Base-by-base conservation (phyloP, 2,888 invertebrate genomes). In the Andricus quercusramuli region DNA sequence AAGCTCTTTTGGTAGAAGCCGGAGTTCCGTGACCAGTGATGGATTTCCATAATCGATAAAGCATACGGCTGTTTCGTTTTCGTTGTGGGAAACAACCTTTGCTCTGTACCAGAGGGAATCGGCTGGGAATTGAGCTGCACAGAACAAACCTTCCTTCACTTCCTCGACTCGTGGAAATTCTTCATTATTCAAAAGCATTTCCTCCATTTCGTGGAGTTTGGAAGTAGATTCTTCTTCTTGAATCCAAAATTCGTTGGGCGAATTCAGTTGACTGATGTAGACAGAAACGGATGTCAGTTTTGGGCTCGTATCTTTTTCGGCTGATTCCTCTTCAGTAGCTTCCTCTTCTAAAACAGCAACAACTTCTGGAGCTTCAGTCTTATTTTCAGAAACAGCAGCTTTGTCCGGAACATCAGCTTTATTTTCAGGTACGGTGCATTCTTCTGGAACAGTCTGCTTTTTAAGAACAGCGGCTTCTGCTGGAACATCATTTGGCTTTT, bases 1-100 rank as follows among this genome's bases (percentile, higher is more conserved):
- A 2, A 96, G 93, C 76, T 95, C 94, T 47, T 94, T 94, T 0
- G 96, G 95, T 15, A 96, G 92, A 83, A 93, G 93, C 70, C 95
- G 93, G 25, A 96, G 90, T 87, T 95, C 94, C 9, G 79, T 93
- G 0, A 94, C 94, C 4, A 94, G 92, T 0, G 94, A 94, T 0
- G 94, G 94, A 88, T 96, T 96, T 8, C 96, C 96, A 85, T 95
- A 96, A 89, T 96, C 97, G 0, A 96, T 95, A 88, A 95, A 96
- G 0, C 95, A 90, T 0, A 96, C 96, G 87, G 95, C 94, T 0
- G 94, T 95, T 3, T 94, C 94, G 22, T 94, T 93, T 0, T 94
- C 94, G 1, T 94, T 94, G 76, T 94, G 93, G 0, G 90, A 88
- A 37, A 95, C 90, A 47, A 96, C 93, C 89, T 95, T 95, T 0